Evolutionary conservation across 2,113 vertebrate genomes (phyloP).

Genomic region (Mobula hypostoma): DNA sequence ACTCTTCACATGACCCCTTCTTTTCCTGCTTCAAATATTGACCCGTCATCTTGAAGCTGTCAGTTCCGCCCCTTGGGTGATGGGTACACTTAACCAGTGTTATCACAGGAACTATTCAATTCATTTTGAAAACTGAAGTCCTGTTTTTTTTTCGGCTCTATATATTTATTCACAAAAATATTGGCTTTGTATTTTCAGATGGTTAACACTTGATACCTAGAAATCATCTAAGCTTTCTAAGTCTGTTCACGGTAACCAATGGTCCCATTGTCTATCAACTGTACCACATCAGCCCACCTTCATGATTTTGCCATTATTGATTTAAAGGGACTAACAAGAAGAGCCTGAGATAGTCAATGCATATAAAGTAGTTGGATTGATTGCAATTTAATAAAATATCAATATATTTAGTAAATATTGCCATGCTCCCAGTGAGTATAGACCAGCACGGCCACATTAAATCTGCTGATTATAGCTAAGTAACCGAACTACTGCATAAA

Average conservation of each 20-base stretch:
- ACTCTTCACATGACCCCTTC: background rate
- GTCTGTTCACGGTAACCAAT: background rate
- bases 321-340: background rate
- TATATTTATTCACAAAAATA: background rate
- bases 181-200: background rate
- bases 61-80: no score
- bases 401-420: background rate
- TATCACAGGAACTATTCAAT: background rate
- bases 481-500: background rate
- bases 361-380: background rate
- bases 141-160: background rate
- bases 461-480: background rate
- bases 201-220: background rate
- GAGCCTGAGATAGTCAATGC: background rate
- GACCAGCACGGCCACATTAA: background rate
- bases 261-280: background rate
- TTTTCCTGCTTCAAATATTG: background rate
- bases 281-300: background rate
- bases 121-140: background rate
- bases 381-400: background rate
- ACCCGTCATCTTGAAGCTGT: no score
- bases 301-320: background rate
- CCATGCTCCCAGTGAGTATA: background rate
- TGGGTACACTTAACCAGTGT: background rate
- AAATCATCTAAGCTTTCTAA: background rate